Evolutionary conservation across 1,140 invertebrate species (phyloP), one percentile per base, ranked within the genome.

Genomic region (Musca domestica): DNA sequence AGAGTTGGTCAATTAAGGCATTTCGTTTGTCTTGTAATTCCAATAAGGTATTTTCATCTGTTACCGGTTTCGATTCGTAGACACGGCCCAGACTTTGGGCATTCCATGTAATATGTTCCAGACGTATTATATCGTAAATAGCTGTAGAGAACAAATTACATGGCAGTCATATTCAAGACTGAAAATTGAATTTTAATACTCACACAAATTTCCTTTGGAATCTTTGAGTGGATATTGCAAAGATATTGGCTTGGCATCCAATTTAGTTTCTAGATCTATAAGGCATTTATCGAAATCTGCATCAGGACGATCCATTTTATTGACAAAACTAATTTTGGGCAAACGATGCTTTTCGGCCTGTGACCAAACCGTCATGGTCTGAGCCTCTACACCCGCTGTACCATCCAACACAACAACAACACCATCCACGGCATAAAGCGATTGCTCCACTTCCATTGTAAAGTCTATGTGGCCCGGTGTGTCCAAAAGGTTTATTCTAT

Each of bases 391-490:
- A 66, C 95, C 94, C 66, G 95, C 94, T 6, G 95, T 95, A 58
- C 90, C 93, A 87, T 99, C 98, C 5, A 99, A 79, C 14, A 99
- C 89, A 10, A 95, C 86, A 30, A 99, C 86, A 58, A 92, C 95
- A 30, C 95, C 95, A 84, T 99, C 97, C 14, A 99, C 84, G 6
- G 98, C 96, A 67, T 91, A 87, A 0, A 99, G 82, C 27, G 94
- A 91, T 80, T 98, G 90, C 77, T 99, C 97, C 2, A 99, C 98
- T 84, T 99, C 96, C 87, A 98, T 93, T 0, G 96, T 98, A 77
- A 99, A 99, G 82, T 99, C 97, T 64, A 99, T 97, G 83, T 99
- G 98, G 15, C 98, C 98, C 0, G 98, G 98, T 0, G 98, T 99
- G 79, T 99, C 98, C 69, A 99, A 92, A 46, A 99, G 84, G 85